These are phyloP conservation scores for Drosophila melanosoma DNA, from an alignment of 2,888 invertebrate species.

Conservation along the genomic window DNA sequence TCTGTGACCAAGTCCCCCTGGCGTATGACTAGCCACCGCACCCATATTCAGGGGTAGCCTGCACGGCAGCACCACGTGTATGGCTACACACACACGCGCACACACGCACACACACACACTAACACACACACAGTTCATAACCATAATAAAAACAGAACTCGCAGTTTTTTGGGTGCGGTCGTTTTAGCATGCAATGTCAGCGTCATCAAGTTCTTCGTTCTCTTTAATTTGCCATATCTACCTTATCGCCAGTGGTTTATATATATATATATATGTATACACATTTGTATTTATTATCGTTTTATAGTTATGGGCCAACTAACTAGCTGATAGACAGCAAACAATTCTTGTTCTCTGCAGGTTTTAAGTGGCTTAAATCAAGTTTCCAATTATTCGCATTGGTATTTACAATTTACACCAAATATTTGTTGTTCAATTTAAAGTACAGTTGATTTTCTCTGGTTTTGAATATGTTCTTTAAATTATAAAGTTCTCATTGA, in stretches of 20 bases:
- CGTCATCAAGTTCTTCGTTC: constrained; percentile 50
- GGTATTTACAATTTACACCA: constrained; percentile 1
- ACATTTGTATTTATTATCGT: neutral
- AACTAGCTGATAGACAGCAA: constrained; percentile 6
- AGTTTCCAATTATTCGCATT: neutral
- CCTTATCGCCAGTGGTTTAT: constrained; percentile 19
- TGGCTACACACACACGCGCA: constrained; percentile 18
- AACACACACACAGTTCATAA: constrained; percentile 7
- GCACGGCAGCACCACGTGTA: constrained; percentile 51
- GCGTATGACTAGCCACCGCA: constrained; percentile 33
- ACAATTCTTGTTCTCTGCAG: constrained; percentile 11
- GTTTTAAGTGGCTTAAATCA: constrained; percentile 19
- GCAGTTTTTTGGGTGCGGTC: constrained; percentile 45
- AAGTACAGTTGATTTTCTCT: neutral
- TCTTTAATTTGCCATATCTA: constrained; percentile 36
- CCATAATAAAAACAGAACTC: neutral
- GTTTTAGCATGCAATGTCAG: constrained; percentile 46
- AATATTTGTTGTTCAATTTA: neutral
- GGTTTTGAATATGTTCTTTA: neutral
- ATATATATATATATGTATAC: constrained; percentile 14
- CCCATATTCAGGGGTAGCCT: constrained; percentile 41
- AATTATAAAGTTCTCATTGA: neutral
- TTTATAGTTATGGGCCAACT: constrained; percentile 39
- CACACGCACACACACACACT: neutral
- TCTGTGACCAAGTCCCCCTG: constrained; percentile 33